Percentiles rank a stretch among this genome's conserved stretches.
Evolutionary conservation across 1,140 invertebrate species (phyloP).

Genomic region (Pinna nobilis): DNA sequence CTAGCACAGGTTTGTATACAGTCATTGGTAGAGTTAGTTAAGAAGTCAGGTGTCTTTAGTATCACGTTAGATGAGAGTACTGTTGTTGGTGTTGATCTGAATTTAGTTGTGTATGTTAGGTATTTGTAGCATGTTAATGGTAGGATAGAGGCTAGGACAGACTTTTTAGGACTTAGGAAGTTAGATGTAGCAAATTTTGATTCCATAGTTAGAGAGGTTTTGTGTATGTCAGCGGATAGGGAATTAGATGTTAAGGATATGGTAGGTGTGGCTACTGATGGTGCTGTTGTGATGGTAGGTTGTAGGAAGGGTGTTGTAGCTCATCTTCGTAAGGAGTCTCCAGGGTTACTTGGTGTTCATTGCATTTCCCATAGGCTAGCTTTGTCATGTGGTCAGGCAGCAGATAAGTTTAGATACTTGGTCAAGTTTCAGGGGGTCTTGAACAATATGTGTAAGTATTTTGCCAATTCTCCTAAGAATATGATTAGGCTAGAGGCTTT

Average conservation of each 20-base stretch:
- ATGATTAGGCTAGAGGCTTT: slow-evolving; percentile 21
- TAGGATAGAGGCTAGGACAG: background rate
- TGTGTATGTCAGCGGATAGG: background rate
- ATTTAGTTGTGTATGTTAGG: background rate
- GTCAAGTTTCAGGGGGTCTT: slow-evolving; percentile 33
- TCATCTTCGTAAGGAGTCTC: background rate
- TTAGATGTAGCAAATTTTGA: slow-evolving; percentile 20
- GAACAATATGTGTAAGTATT: slow-evolving; percentile 30
- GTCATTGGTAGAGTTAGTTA: background rate
- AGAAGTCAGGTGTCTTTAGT: slow-evolving; percentile 4
- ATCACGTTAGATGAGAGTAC: slow-evolving; percentile 12
- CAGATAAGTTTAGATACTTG: slow-evolving; percentile 20
- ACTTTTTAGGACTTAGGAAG: slow-evolving; percentile 16
- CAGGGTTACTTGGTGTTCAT: slow-evolving; percentile 3
- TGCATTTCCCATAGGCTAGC: slow-evolving; percentile 36
- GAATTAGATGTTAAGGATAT: slow-evolving; percentile 1
- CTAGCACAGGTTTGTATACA: background rate
- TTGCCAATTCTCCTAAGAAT: no score
- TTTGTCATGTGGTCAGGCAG: slow-evolving; percentile 14
- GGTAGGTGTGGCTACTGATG: slow-evolving; percentile 20
- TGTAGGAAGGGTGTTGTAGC: slow-evolving; percentile 32
- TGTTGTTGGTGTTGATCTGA: background rate
- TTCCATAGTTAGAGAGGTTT: background rate
- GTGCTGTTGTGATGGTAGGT: no score
- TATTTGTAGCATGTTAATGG: background rate